Conservation (phyloP, 1,140 invertebrate genomes). For the Orussus abietinus region DNA sequence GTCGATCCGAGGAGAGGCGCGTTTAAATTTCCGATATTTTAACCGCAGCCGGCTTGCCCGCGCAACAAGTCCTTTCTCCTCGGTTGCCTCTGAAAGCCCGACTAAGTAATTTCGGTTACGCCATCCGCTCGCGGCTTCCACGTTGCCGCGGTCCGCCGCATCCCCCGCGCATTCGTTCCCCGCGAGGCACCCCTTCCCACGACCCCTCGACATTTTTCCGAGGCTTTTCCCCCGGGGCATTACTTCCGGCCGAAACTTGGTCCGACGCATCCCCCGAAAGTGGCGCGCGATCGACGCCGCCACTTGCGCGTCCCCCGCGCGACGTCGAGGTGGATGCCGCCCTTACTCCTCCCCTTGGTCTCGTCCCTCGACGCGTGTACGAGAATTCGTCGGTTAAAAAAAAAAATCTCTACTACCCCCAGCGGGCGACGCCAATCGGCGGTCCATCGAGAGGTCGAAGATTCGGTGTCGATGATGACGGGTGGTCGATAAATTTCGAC, state of each 20-base stretch:
- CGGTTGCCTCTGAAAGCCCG: slow-evolving; percentile 48
- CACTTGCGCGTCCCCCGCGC: too few species aligned
- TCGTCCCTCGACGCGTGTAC: too few species aligned
- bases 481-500: too few species aligned
- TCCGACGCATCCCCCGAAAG: slow-evolving; percentile 30
- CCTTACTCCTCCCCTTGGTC: too few species aligned
- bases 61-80: slow-evolving; percentile 54
- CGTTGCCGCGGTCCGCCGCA: slow-evolving; percentile 28
- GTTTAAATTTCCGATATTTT: slow-evolving; percentile 48
- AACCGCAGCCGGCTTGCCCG: slow-evolving; percentile 47
- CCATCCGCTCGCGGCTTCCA: slow-evolving; percentile 42
- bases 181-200: slow-evolving; percentile 9
- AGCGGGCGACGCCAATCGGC: too few species aligned
- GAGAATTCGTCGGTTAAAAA: too few species aligned
- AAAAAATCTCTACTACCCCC: too few species aligned
- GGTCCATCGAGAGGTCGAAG: too few species aligned
- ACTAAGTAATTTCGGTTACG: slow-evolving; percentile 49
- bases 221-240: slow-evolving; percentile 26
- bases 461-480: too few species aligned
- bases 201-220: slow-evolving; percentile 20
- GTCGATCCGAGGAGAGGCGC: slow-evolving; percentile 30
- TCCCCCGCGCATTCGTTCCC: slow-evolving; percentile 15
- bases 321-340: too few species aligned
- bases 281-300: too few species aligned
- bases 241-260: slow-evolving; percentile 21